Evolutionary conservation across 1,140 invertebrate species (phyloP).

Genomic region (Papilio aristodemus): DNA sequence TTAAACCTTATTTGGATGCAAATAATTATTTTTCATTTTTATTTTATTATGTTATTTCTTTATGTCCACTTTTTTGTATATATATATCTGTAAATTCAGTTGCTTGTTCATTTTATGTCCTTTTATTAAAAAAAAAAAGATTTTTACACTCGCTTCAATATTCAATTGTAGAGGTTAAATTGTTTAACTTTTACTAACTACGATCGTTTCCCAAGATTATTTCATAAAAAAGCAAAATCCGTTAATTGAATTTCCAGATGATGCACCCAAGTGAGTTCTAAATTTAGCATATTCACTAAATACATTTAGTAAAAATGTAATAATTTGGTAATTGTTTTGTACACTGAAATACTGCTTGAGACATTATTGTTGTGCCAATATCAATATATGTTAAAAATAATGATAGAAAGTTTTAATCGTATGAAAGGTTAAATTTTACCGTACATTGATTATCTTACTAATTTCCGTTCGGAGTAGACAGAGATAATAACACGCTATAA

Average conservation of each 20-base stretch:
- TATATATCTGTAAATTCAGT: not conserved
- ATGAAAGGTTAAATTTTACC: too few relatives aligned
- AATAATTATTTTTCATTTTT: too few relatives aligned
- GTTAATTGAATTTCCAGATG: constrained; percentile 2
- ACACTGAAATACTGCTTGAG: too few relatives aligned
- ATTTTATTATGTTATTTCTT: too few relatives aligned
- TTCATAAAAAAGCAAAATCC: not conserved
- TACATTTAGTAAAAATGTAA: too few relatives aligned
- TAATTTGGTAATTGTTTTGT: too few relatives aligned
- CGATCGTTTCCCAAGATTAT: not conserved
- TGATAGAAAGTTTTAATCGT: too few relatives aligned
- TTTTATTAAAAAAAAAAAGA: not conserved
- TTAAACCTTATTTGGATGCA: too few relatives aligned
- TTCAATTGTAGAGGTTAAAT: constrained; percentile 19
- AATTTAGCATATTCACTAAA: too few relatives aligned
- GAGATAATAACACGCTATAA: not conserved
- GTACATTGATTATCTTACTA: not conserved
- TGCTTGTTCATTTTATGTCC: not conserved
- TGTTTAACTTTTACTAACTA: constrained; percentile 12
- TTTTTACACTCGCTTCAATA: constrained; percentile 1
- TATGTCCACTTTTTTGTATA: not conserved
- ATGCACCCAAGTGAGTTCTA: not conserved
- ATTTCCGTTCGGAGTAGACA: constrained; percentile 4
- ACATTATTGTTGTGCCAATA: too few relatives aligned
- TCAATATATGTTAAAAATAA: too few relatives aligned